phyloP scores from a whole-genome alignment of 2,797 vertebrate species.

The Chelidonichthys spinosus region DNA sequence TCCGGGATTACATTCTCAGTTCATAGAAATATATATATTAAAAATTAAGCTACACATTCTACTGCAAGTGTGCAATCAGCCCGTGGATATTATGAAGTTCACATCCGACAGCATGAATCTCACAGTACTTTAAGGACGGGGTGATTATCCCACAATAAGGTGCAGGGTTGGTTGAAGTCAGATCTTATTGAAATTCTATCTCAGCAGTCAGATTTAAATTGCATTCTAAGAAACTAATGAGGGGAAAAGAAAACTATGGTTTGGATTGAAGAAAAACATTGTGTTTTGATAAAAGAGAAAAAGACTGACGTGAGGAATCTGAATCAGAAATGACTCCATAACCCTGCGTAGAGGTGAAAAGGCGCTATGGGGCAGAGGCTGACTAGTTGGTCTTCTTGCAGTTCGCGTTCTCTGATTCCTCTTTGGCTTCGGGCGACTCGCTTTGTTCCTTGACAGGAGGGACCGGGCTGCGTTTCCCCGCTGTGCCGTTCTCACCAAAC shows the following conservation, averaged over 20 bases:
- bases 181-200: constrained; percentile 22
- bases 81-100: constrained; percentile 20
- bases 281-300: constrained; percentile 12
- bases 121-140: constrained; percentile 55
- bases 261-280: not conserved
- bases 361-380: constrained; percentile 37
- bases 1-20: constrained; percentile 48
- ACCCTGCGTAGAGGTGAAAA: constrained; percentile 55
- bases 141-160: constrained; percentile 60
- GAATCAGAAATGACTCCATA: constrained; percentile 55
- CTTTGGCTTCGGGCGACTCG: constrained; percentile 55
- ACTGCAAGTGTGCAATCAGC: constrained; percentile 44
- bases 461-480: not conserved
- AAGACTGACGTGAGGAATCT: constrained; percentile 28
- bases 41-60: constrained; percentile 61
- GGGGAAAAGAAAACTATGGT: not conserved
- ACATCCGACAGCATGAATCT: constrained; percentile 41
- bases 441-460: constrained; percentile 27
- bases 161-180: constrained; percentile 42
- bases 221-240: constrained; percentile 18
- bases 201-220: constrained; percentile 20
- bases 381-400: constrained; percentile 79
- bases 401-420: constrained; percentile 37
- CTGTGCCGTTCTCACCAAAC: constrained; percentile 33
- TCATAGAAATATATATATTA: constrained; percentile 63